Conservation (phyloP, 2,888 invertebrate species). For the Antheraea yamamai region DNA sequence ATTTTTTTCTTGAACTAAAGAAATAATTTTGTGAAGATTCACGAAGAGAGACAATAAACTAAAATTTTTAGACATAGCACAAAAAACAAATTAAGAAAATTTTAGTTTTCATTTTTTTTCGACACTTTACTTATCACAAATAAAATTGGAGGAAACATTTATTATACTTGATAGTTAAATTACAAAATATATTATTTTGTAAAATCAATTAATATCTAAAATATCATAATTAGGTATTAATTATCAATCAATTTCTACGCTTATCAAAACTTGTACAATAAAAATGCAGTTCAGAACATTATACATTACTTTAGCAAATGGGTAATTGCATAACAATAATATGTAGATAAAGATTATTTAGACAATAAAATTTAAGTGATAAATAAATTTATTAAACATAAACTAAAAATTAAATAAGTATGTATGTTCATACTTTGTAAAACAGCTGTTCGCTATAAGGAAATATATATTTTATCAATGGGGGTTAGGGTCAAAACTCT, state of each 20-base stretch:
- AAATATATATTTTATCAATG: not conserved
- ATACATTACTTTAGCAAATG: not conserved
- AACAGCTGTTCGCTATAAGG: not conserved
- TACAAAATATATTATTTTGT: not conserved
- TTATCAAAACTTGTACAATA: not conserved
- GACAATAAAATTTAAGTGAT: not conserved
- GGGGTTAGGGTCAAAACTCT: no score
- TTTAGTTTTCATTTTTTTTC: not conserved
- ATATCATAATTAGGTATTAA: not conserved
- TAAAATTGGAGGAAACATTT: not conserved
- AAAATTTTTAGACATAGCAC: not conserved
- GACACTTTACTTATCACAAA: not conserved
- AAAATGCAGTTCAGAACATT: not conserved
- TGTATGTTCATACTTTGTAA: no score
- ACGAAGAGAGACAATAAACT: no score
- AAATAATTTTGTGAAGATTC: no score
- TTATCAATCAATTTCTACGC: not conserved
- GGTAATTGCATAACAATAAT: not conserved
- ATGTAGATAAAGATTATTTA: not conserved
- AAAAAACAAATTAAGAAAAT: not conserved
- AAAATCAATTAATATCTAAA: not conserved
- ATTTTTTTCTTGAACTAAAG: no score
- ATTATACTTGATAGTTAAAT: not conserved
- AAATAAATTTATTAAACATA: not conserved
- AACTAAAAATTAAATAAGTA: no score